These are phyloP conservation scores for Holothuria glaberrima DNA, from an alignment of 35 echinoderm and acorn worm species.

Conservation along the genomic window DNA sequence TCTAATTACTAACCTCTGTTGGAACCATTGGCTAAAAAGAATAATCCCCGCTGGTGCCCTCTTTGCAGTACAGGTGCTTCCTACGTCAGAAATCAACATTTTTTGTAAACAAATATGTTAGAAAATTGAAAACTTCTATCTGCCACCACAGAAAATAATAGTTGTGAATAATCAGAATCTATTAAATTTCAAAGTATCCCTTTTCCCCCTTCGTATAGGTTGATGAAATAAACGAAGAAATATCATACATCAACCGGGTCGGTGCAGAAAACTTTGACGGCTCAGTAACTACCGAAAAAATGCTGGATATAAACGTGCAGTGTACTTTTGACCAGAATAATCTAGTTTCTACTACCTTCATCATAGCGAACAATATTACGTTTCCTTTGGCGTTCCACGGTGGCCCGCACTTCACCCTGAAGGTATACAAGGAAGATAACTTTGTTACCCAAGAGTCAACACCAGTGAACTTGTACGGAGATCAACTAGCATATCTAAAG, in stretches of 20 bases:
- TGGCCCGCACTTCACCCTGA: not conserved
- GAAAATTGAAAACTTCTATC: no score
- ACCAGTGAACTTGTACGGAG: not conserved
- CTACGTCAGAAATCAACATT: no score
- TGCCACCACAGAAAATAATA: no score
- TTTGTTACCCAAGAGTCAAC: not conserved
- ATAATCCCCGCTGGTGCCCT: no score
- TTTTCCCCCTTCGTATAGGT: not conserved
- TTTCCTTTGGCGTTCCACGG: not conserved
- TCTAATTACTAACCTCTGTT: no score
- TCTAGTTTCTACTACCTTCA: not conserved
- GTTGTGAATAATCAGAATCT: no score
- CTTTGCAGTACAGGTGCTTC: no score
- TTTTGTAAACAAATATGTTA: no score
- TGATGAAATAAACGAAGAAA: not conserved
- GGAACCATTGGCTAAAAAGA: no score
- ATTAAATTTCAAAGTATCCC: no score
- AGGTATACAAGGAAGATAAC: not conserved
- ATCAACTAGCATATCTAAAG: constrained; percentile 5
- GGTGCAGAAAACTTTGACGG: not conserved
- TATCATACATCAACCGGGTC: constrained; percentile 21
- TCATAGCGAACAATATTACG: constrained; percentile 19
- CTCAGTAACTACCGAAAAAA: not conserved
- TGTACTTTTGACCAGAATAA: constrained; percentile 20
- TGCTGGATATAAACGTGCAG: constrained; percentile 26